Conservation (phyloP, 2,797 vertebrate species). For the Silurus aristotelis region DNA sequence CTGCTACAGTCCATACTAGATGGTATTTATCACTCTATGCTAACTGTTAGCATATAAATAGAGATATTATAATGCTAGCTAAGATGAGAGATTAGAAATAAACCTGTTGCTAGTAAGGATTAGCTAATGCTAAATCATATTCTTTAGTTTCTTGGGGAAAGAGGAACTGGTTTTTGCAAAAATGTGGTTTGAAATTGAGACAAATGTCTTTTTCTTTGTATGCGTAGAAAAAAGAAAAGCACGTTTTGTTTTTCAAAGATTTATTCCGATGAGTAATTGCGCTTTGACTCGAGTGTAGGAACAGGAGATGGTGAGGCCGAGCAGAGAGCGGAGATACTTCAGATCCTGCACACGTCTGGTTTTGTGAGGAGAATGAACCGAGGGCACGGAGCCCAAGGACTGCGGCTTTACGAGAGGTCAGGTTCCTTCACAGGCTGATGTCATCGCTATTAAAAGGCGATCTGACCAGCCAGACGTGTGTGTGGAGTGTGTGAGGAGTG, state of each 20-base stretch:
- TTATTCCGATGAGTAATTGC: not conserved
- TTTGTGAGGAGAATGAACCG: constrained; percentile 37
- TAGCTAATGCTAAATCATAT: not conserved
- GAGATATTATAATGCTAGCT: not conserved
- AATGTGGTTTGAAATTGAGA: not conserved
- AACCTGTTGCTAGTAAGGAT: not conserved
- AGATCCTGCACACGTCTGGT: constrained; percentile 44
- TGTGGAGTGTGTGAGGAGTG: not conserved
- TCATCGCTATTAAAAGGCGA: constrained; percentile 57
- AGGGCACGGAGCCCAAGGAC: constrained; percentile 44
- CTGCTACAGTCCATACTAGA: not conserved
- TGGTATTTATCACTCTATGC: not conserved
- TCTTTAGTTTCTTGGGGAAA: not conserved
- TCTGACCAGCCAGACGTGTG: constrained; percentile 41
- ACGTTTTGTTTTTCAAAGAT: not conserved
- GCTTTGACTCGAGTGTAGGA: not conserved
- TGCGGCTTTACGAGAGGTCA: constrained; percentile 56
- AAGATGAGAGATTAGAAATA: not conserved
- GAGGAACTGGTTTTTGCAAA: not conserved
- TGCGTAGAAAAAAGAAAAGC: too few relatives aligned
- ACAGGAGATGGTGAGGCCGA: constrained; percentile 14
- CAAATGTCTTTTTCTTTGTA: not conserved
- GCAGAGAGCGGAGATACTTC: constrained; percentile 4
- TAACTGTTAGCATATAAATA: not conserved
- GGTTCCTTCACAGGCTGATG: constrained; percentile 54